Conservation (phyloP, 1,140 invertebrate genomes). For the Platorchestia sp. region DNA sequence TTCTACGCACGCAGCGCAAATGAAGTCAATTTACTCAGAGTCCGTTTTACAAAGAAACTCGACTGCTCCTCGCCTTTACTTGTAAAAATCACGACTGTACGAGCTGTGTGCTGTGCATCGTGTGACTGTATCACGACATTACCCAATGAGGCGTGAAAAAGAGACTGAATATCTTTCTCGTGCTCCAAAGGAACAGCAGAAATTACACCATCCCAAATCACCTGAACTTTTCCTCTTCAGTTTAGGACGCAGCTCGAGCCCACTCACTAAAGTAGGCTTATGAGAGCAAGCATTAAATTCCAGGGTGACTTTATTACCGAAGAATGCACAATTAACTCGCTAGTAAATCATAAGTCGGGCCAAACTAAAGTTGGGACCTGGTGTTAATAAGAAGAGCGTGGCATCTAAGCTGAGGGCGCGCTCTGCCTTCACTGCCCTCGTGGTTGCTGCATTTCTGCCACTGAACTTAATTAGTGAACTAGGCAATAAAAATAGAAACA, state of each 20-base stretch:
- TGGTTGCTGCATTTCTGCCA: too few relatives aligned
- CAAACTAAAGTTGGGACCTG: background rate
- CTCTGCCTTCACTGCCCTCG: background rate
- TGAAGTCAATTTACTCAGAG: background rate
- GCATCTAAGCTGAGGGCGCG: background rate
- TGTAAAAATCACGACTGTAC: background rate
- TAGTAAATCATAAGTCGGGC: background rate
- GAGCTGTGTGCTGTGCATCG: background rate
- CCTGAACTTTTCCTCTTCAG: background rate
- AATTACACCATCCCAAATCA: background rate
- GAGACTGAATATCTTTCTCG: background rate
- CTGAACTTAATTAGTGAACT: too few relatives aligned
- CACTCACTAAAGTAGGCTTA: background rate
- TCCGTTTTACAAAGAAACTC: background rate
- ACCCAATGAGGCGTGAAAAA: background rate
- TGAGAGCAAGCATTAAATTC: background rate
- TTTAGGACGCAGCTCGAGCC: background rate
- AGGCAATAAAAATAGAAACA: too few relatives aligned
- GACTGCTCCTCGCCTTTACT: background rate
- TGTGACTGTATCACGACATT: background rate
- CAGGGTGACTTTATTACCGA: background rate
- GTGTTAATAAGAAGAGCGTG: background rate
- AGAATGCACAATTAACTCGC: conserved; percentile 1
- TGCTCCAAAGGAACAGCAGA: background rate
- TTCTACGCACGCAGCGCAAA: background rate